Conservation (phyloP, 2,113 vertebrate genomes). For the Tringa solitaria region DNA sequence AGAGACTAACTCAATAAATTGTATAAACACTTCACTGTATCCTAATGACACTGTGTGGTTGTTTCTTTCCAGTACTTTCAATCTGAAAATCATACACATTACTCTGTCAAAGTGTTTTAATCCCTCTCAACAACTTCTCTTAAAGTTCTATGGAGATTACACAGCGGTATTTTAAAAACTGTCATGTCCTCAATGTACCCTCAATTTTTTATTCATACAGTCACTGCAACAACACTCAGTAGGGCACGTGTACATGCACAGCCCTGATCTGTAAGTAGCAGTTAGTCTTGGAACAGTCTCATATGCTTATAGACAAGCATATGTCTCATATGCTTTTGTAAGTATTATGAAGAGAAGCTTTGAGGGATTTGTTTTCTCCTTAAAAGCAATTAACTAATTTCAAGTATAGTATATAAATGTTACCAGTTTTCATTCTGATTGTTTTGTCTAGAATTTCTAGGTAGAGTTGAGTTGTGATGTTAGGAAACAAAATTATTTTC, state of each 20-base stretch:
- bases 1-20: neutral
- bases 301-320: neutral
- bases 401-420: neutral
- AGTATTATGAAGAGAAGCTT: neutral
- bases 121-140: neutral
- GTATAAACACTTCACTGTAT: neutral
- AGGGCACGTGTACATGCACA: neutral
- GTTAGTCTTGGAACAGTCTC: neutral
- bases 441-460: neutral
- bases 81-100: neutral
- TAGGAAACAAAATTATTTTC: neutral
- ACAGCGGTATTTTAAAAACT: neutral
- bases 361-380: neutral
- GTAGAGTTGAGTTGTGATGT: neutral
- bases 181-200: neutral
- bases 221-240: neutral
- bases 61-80: neutral
- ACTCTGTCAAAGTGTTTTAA: neutral
- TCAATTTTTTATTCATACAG: neutral
- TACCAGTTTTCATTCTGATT: neutral
- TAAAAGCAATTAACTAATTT: neutral
- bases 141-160: neutral
- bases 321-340: neutral
- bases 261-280: neutral
- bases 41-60: neutral